phyloP scores from a whole-genome alignment of 2,888 invertebrate genomes.

The Malthinus seriepunctatus region DNA sequence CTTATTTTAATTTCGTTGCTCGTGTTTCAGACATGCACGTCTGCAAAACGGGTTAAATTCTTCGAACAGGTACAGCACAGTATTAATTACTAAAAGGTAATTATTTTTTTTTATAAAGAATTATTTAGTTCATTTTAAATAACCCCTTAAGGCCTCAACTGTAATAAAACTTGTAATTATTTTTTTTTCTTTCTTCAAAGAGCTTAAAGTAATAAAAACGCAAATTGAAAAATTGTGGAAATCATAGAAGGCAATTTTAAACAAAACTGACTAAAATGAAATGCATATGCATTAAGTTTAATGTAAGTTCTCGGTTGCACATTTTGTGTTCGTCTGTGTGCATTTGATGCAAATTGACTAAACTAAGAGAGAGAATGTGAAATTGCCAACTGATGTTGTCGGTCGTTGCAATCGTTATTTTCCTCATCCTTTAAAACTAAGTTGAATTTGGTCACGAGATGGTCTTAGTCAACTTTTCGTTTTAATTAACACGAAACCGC shows the following conservation, averaged over 20 bases:
- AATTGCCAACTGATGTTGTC: too few species aligned
- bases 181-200: too few species aligned
- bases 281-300: slow-evolving; percentile 17
- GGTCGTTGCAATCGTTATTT: neutral
- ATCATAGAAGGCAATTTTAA: too few species aligned
- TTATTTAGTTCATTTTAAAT: slow-evolving; percentile 9
- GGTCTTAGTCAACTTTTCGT: slow-evolving; percentile 24
- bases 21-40: slow-evolving; percentile 15
- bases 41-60: slow-evolving; percentile 11
- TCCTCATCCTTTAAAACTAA: slow-evolving; percentile 3
- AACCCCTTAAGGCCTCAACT: neutral
- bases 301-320: slow-evolving; percentile 10
- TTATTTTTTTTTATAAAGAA: slow-evolving; percentile 16
- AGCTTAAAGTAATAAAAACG: too few species aligned
- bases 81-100: slow-evolving; percentile 20
- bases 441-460: slow-evolving; percentile 23
- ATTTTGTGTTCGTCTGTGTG: slow-evolving; percentile 18
- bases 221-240: too few species aligned
- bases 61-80: slow-evolving; percentile 18
- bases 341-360: slow-evolving; percentile 21
- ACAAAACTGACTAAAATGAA: neutral
- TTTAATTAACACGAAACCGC: slow-evolving; percentile 27
- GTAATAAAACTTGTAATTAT: too few species aligned
- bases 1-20: slow-evolving; percentile 14
- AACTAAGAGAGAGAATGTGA: neutral